These are phyloP conservation scores for Plodia interpunctella DNA, from an alignment of 1,140 invertebrate species.

Conservation along the genomic window DNA sequence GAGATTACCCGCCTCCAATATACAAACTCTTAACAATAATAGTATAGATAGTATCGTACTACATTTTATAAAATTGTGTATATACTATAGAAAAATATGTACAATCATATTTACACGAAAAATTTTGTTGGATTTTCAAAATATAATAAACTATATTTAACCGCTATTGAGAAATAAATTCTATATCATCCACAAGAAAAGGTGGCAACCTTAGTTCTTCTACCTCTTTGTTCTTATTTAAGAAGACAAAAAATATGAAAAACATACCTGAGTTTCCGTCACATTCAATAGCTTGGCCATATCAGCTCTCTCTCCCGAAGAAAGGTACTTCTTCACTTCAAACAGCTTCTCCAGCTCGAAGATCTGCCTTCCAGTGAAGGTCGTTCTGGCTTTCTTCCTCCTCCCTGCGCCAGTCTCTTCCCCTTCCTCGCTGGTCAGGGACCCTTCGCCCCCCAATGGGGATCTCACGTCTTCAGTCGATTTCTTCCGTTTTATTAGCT, in stretches of 20 bases:
- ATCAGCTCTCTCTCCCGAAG: constrained; percentile 94
- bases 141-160: no score
- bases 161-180: no score
- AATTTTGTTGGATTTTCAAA: no score
- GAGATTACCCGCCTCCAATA: no score
- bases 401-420: constrained; percentile 83
- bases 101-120: no score
- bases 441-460: constrained; percentile 87
- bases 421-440: constrained; percentile 83
- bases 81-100: no score
- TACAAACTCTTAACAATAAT: no score
- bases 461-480: constrained; percentile 77
- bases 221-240: no score
- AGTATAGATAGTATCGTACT: no score
- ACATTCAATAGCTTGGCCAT: constrained; percentile 96
- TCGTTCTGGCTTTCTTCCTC: constrained; percentile 96
- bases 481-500: constrained; percentile 67
- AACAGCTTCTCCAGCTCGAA: constrained; percentile 97
- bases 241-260: neutral
- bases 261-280: constrained; percentile 94
- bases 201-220: no score
- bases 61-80: no score
- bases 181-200: no score
- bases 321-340: constrained; percentile 96
- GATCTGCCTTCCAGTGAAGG: constrained; percentile 96